Evolutionary conservation across 2,888 invertebrate genomes (phyloP), one percentile per base, ranked within the genome.

Genomic region (Baccha elongata): DNA sequence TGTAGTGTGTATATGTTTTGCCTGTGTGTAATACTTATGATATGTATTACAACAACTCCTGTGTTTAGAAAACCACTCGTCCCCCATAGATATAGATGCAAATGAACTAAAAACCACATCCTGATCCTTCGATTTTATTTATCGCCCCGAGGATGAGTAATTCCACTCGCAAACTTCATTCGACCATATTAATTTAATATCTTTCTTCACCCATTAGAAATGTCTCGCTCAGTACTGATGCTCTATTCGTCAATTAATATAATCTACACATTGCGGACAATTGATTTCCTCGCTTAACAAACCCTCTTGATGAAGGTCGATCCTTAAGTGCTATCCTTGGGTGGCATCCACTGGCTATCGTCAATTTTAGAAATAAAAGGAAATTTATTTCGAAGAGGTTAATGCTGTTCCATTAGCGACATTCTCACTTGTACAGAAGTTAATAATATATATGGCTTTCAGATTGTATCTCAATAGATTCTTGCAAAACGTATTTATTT

Each of bases 381-480:
- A 73, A 44, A 64, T 64, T 76, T 44, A 23, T 58, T 60, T 75
- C 40, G 50, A 60, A 52, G 48, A 62, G 55, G 58, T 68, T 78
- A 72, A 78, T 83, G 71, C 73, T 53, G 72, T 83, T 72, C 72
- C 83, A 78, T 78, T 83, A 72, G 67, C 67, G 55, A 72, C 72
- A 78, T 83, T 67, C 50, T 60, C 42, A 17, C 52, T 35, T 23
- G 8, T 55, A n/a, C 13, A 40, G n/a, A n/a, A 13, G 35, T 19
- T 7, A 7, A 37, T 26, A 8, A 15, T 46, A 21, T 23, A 50
- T 35, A 32, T 13, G 15, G 50, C 42, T 62, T 3, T 15, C 8
- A 72, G 65, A 60, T 44, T 21, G 4, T 53, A 46, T 15, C 53
- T 53, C 17, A n/a, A 26, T 21, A 46, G 35, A 52, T 52, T 40